A percentile compares a stretch with the other conserved stretches of the same genome.
Conservation (phyloP, 2,113 vertebrate species). For the Salvelinus fontinalis region DNA sequence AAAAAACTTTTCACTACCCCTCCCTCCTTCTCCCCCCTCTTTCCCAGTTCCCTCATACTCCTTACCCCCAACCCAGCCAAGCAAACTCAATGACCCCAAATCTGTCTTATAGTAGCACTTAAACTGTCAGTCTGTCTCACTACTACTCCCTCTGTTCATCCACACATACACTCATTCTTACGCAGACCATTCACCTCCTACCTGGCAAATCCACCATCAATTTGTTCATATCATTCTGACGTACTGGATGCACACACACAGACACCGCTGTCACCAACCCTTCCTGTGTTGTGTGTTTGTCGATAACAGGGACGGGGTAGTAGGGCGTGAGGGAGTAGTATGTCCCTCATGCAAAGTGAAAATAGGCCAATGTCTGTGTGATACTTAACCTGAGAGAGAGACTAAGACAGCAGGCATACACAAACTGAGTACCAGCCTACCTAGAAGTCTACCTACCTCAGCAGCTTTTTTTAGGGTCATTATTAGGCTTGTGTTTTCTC, state of each 20-base stretch:
- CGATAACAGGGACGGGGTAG: background rate
- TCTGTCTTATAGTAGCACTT: no score
- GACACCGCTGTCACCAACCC: background rate
- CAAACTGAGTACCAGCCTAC: background rate
- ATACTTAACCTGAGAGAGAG: conserved; percentile 20
- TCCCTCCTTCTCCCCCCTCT: background rate
- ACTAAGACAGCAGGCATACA: conserved; percentile 27
- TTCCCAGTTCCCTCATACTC: background rate
- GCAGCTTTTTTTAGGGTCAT: no score
- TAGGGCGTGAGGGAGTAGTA: conserved; percentile 30
- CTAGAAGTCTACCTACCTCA: no score
- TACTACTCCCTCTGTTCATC: no score
- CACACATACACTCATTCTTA: background rate
- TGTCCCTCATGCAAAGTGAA: conserved; percentile 61
- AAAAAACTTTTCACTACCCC: background rate
- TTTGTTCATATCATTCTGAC: conserved; percentile 17
- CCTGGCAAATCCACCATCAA: conserved; percentile 6
- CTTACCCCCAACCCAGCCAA: background rate
- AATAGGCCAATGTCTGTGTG: conserved; percentile 71
- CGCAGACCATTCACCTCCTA: background rate
- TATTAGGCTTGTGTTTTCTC: no score
- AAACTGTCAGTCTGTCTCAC: no score
- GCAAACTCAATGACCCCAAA: background rate
- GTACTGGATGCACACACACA: background rate
- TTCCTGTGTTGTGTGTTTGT: conserved; percentile 4